Evolutionary conservation across 2,797 vertebrate species (phyloP), one percentile per base, ranked within the genome.

Genomic region (Alosa sapidissima): DNA sequence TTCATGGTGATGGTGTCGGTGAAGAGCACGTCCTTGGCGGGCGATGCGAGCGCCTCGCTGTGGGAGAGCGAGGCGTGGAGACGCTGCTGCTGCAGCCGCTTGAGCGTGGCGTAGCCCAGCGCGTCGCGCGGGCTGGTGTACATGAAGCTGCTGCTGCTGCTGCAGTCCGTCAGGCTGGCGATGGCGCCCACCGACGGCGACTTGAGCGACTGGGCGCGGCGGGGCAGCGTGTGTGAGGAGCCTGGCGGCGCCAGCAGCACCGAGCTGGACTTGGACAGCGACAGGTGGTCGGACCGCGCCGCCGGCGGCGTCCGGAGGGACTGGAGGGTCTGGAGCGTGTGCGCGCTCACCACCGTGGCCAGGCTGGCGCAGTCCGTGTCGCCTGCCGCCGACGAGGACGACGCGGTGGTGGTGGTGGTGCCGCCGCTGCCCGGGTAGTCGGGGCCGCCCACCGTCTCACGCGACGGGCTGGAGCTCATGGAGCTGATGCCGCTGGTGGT

Each of bases 1-100:
- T 99, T 99, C 98, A 99, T 99, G 5, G 98, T 99, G 93, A 99
- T 99, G 87, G 98, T 97, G 91, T 99, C 98, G 0, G 98, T 98
- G 89, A 99, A 99, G 33, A 99, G 95, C 84, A 99, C 98, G 0
- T 99, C 98, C 94, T 99, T 99, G 88, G 98, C 98, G 8, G 98
- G 98, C 10, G 98, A 99, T 36, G 98, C 97, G 81, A 99, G 92
- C 0, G 97, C 98, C 93, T 99, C 98, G 0, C 98, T 99, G 90
- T 99, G 98, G 33, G 98, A 99, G 84, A 99, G 89, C 28, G 98
- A 99, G 0, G 97, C 96, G 89, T 99, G 98, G 93, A 99, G 99
- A 87, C 98, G 96, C 93, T 99, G 98, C 89, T 99, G 98, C 87
- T 99, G 98, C 24, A 99, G 94, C 92, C 97, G 94, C 91, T 97